Percentiles rank a stretch among this genome's conserved stretches.
These are phyloP conservation scores for Leptodactylus fuscus DNA, from an alignment of 2,113 vertebrate genomes.

Conservation along the genomic window DNA sequence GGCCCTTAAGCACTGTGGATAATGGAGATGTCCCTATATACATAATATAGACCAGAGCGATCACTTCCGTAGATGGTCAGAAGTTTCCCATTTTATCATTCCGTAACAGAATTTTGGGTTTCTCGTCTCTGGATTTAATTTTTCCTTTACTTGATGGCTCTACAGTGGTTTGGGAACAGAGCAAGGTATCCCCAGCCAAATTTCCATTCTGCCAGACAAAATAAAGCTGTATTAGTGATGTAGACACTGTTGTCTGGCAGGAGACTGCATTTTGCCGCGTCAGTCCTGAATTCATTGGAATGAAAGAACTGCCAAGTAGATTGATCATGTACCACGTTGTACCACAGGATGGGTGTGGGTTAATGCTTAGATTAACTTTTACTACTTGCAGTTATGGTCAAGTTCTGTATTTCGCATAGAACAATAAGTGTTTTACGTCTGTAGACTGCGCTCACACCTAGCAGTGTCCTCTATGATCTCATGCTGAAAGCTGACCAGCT, in stretches of 20 bases:
- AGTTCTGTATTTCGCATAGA: constrained; percentile 14
- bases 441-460: constrained; percentile 26
- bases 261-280: constrained; percentile 66
- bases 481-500: neutral
- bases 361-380: constrained; percentile 59
- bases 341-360: constrained; percentile 65
- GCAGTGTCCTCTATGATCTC: constrained; percentile 21
- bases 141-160: constrained; percentile 68
- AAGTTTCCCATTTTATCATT: constrained; percentile 70
- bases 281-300: constrained; percentile 67
- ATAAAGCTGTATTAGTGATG: constrained; percentile 71
- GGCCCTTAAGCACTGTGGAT: too few relatives aligned
- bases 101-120: constrained; percentile 65
- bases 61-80: constrained; percentile 69
- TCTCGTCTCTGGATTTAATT: constrained; percentile 66
- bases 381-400: constrained; percentile 39
- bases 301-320: constrained; percentile 67
- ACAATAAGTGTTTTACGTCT: constrained; percentile 19
- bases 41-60: neutral
- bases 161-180: constrained; percentile 73
- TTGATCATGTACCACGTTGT: constrained; percentile 59
- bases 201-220: constrained; percentile 74
- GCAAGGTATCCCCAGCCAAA: constrained; percentile 69
- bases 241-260: constrained; percentile 70
- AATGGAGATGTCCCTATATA: neutral